These are phyloP conservation scores for Notiomystis cincta DNA, from an alignment of 2,113 vertebrate genomes.

Conservation along the genomic window DNA sequence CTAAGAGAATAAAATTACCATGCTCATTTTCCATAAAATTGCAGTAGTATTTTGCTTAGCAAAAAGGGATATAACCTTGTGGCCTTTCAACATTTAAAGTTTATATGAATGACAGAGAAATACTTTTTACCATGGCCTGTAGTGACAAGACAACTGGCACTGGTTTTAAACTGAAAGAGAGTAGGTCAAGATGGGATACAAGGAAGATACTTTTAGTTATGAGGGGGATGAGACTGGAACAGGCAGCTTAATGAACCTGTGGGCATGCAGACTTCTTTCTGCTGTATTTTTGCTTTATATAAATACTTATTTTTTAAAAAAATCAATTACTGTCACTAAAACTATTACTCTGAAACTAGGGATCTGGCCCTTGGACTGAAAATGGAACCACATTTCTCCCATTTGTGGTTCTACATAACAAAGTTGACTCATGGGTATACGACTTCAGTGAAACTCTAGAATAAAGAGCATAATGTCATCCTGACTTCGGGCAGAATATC, in stretches of 20 bases:
- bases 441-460: background rate
- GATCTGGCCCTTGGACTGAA: background rate
- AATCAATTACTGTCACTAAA: background rate
- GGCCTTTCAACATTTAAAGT: background rate
- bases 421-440: background rate
- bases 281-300: background rate
- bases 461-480: background rate
- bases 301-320: background rate
- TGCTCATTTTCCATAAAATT: background rate
- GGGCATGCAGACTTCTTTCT: background rate
- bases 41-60: background rate
- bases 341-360: background rate
- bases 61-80: background rate
- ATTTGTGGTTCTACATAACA: background rate
- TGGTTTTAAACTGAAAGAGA: background rate
- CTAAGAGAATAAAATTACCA: background rate
- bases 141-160: background rate
- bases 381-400: background rate
- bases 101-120: background rate
- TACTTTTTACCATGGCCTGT: background rate
- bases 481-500: background rate
- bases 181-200: background rate
- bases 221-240: rapidly evolving
- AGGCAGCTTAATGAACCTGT: background rate
- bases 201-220: background rate